Evolutionary conservation across 53 echinoderm and acorn worm species (phyloP), one percentile per base, ranked within the genome.

Genomic region (Crossaster papposus): DNA sequence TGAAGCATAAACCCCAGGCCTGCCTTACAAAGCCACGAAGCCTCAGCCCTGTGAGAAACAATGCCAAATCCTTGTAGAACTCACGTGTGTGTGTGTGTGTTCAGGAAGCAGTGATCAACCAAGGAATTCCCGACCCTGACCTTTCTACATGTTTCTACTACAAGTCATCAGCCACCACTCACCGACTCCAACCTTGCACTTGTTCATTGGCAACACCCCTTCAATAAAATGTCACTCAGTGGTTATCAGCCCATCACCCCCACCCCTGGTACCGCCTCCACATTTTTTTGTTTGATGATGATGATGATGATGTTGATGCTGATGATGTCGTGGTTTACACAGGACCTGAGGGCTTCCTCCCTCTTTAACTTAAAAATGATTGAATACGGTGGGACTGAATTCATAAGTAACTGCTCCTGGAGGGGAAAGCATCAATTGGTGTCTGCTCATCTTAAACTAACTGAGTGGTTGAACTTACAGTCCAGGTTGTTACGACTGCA

Each of bases 361-460:
- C 15, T 36, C 62, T 62, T 77, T 72, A 87, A 85, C 85, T 85
- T 85, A 73, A 85, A 87, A 77, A 87, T 87, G 87, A 87, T 87
- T 87, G 87, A 87, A 26, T 77, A 36, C 58, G 34, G 35, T 36
- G 87, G 62, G 63, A 62, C 35, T 33, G 72, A 77, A 77, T 87
- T 77, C 87, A 87, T 36, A 74, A 55, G 63, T 28, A 36, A 63
- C 74, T 23, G 63, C 72, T 28, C 76, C 87, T 34, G 55, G 14
- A 35, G 24, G 75, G 63, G 77, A 55, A 77, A 87, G 87, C 63
- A 62, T 76, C 63, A 13, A 14, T 55, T 80, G 18, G 80, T 33
- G 20, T 75, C 76, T 62, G 28, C 55, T 76, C 35, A 75, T 76
- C 63, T 62, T 77, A n/a, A 77, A 80, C 30, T 31, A 87, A 51